Conservation (phyloP, 1,140 invertebrate genomes). For the Leptestheria dahalacensis region DNA sequence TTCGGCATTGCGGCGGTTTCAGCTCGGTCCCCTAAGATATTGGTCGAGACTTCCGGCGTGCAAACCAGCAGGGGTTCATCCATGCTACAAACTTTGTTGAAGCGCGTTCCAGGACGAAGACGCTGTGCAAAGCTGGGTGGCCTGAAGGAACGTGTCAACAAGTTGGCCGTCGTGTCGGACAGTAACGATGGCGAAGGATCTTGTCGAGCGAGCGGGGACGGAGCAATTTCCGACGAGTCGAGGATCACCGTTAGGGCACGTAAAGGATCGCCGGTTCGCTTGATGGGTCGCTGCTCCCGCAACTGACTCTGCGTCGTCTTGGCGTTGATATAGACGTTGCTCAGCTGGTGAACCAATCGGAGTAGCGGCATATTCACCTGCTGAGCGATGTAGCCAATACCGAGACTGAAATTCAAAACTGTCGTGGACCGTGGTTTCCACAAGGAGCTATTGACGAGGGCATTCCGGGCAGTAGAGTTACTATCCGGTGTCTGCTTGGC, state of each 20-base stretch:
- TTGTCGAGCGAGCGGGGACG: neutral
- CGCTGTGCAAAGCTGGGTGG: neutral
- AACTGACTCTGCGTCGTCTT: constrained; percentile 84
- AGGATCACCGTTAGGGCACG: constrained; percentile 2
- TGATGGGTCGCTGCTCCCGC: constrained; percentile 37
- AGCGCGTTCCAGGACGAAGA: constrained; percentile 2
- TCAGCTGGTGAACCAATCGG: constrained; percentile 84
- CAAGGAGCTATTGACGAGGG: neutral
- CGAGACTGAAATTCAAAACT: constrained; percentile 70
- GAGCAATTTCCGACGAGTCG: constrained; percentile 2
- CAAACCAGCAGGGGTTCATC: constrained; percentile 1
- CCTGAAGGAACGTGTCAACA: neutral
- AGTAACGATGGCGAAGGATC: constrained; percentile 1
- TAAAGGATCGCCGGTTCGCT: neutral
- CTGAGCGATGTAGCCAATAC: constrained; percentile 72
- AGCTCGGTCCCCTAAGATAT: neutral
- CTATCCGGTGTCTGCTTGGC: constrained; percentile 71
- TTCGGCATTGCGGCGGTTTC: constrained; percentile 25
- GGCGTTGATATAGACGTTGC: constrained; percentile 94
- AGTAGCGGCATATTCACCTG: constrained; percentile 91
- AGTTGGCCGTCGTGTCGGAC: neutral
- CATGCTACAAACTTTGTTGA: neutral
- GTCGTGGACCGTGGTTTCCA: constrained; percentile 45
- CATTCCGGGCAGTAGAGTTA: neutral
- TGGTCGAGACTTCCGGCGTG: neutral